These are phyloP conservation scores for Conomelus anceps DNA, from an alignment of 2,888 invertebrate genomes.

Conservation along the genomic window DNA sequence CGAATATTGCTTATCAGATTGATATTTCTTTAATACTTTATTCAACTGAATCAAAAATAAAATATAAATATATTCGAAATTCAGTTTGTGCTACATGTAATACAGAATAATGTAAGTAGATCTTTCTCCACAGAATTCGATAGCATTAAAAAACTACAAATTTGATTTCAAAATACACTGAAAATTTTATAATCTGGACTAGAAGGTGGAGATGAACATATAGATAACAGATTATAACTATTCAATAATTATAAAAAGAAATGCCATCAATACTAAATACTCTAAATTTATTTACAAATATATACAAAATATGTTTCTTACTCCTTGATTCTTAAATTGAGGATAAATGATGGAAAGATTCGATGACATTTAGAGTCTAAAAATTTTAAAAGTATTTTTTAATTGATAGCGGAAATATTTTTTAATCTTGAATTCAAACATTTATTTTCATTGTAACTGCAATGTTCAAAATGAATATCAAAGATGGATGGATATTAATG, in stretches of 20 bases:
- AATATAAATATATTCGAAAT: neutral
- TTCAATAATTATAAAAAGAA: neutral
- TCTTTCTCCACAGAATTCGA: neutral
- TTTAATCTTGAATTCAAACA: neutral
- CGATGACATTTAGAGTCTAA: neutral
- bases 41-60: neutral
- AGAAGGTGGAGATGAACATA: neutral
- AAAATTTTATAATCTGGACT: neutral
- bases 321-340: neutral
- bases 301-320: neutral
- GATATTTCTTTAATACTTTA: neutral
- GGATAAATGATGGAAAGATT: neutral
- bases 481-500: too few species aligned
- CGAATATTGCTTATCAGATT: neutral
- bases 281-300: neutral
- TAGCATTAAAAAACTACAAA: neutral
- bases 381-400: neutral
- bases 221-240: neutral
- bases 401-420: neutral
- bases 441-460: neutral
- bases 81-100: neutral
- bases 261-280: neutral
- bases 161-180: neutral
- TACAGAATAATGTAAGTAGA: neutral
- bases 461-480: neutral